Evolutionary conservation across 2,797 vertebrate species (phyloP).

Genomic region (Glyptemys insculpta): DNA sequence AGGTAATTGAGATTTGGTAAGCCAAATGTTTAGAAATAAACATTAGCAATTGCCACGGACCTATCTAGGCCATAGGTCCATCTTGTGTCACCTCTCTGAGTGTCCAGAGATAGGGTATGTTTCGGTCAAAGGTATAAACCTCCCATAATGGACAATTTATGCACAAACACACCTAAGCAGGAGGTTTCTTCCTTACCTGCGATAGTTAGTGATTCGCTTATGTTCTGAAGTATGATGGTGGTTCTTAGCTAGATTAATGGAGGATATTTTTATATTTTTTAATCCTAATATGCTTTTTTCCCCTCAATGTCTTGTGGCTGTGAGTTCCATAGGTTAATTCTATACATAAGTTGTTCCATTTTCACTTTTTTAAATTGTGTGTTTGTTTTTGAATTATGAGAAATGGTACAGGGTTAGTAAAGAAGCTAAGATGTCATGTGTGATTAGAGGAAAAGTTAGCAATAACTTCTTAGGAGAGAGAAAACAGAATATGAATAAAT

Average conservation of each 20-base stretch:
- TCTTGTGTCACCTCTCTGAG: neutral
- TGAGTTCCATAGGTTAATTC: neutral
- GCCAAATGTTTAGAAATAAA: neutral
- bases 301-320: neutral
- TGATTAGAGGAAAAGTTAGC: constrained; percentile 24
- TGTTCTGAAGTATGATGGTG: neutral
- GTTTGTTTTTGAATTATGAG: constrained; percentile 20
- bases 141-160: neutral
- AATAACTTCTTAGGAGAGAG: neutral
- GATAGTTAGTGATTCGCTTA: neutral
- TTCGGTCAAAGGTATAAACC: neutral
- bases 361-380: neutral
- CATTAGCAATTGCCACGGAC: neutral
- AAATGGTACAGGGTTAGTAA: neutral
- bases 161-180: neutral
- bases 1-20: neutral
- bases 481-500: constrained; percentile 9
- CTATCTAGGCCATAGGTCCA: neutral
- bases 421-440: neutral
- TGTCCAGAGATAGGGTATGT: neutral
- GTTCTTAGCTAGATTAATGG: neutral
- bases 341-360: neutral
- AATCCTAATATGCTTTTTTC: neutral
- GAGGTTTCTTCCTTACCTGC: neutral
- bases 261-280: neutral